phyloP scores from a whole-genome alignment of 1,140 invertebrate species.

The Trissolcus basalis region DNA sequence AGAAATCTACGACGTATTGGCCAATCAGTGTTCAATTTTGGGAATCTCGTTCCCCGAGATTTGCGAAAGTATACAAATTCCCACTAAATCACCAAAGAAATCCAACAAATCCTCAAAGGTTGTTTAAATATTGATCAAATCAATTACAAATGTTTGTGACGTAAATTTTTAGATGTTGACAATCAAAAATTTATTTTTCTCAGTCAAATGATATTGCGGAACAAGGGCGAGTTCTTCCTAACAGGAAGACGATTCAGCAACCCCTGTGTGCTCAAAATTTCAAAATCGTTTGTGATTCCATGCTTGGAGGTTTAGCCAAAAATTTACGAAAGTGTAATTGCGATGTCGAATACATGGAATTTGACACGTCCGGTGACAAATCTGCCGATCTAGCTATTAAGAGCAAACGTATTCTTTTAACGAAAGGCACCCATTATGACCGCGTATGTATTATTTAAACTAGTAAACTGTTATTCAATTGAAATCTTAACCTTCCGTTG shows the following conservation, averaged over 20 bases:
- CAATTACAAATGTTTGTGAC: too few relatives aligned
- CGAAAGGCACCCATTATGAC: conserved; percentile 75
- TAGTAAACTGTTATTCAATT: too few relatives aligned
- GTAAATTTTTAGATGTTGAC: too few relatives aligned
- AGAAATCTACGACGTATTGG: conserved; percentile 82
- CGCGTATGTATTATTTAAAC: too few relatives aligned
- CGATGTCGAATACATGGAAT: conserved; percentile 78
- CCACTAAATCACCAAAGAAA: conserved; percentile 64
- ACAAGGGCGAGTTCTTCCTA: too few relatives aligned
- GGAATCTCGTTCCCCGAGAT: conserved; percentile 80
- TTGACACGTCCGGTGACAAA: conserved; percentile 74
- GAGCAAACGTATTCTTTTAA: conserved; percentile 79
- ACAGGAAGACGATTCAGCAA: neutral
- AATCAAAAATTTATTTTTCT: neutral
- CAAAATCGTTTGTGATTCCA: conserved; percentile 78
- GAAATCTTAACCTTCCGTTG: too few relatives aligned
- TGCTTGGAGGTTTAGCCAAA: conserved; percentile 77
- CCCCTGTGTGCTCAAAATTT: conserved; percentile 56
- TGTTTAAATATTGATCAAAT: neutral
- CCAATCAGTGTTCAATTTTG: conserved; percentile 73
- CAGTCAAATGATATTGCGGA: too few relatives aligned
- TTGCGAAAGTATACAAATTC: conserved; percentile 74
- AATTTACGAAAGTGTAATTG: conserved; percentile 81
- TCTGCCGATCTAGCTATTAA: conserved; percentile 74
- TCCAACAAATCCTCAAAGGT: conserved; percentile 9